Base-by-base conservation (phyloP, 2,797 vertebrate genomes). In the Oryzias sinensis region DNA sequence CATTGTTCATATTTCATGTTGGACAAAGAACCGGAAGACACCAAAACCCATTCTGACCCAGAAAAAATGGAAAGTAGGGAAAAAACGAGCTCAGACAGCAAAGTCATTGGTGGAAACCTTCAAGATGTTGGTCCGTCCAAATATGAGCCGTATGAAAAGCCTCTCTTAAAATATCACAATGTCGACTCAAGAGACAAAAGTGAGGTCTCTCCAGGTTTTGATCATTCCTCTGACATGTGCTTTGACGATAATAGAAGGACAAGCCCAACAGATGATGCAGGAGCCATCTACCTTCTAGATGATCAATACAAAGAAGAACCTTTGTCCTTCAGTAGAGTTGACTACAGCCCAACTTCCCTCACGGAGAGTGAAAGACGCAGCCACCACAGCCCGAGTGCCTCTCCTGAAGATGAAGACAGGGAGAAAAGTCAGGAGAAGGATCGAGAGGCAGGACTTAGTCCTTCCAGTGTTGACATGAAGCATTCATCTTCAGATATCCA, bases 401-500 rank as follows among this genome's bases (percentile, higher is more conserved):
- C 82, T 9, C 86, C 91, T 57, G 79, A 79, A 47, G 73, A 74
- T 42, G 90, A 89, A 60, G 86, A 86, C 70, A 74, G 83, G 59
- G 91, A 87, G 47, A 87, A 82, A 62, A 88, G 89, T 56, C 80
- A 88, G 68, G 90, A 93, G 62, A 86, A 90, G 8, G 91, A 93
- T 64, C 66, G 86, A 17, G 93, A 96, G 78, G 93, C 94, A 69
- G 91, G 93, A 76, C 90, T 91, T 68, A 92, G 93, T 71, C 93
- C 93, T 8, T 90, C 93, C 40, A 94, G 90, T 52, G 89, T 90
- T 0, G 91, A 93, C 62, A 94, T 92, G 64, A 94, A 88, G 70
- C 94, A 93, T 70, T 89, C 90, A 53, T 93, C 92, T 1, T 70
- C 91, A 53, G 92, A 94, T 56, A 88, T 94, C 24, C 93, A 92